A percentile compares a stretch with the other conserved stretches of the same genome.
Conservation (phyloP, 2,113 vertebrate species). For the Octodon degus region DNA sequence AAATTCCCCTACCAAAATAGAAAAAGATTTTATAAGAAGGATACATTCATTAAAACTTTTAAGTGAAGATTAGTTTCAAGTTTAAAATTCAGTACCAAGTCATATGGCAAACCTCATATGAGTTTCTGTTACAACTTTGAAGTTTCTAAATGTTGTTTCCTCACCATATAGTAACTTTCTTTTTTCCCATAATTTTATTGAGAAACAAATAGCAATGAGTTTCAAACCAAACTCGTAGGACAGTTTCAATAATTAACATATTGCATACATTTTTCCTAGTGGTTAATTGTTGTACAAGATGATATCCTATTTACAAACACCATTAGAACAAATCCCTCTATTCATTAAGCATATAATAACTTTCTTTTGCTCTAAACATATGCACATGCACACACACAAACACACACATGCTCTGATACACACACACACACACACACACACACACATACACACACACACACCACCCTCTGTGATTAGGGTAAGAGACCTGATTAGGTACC, state of each 20-base stretch:
- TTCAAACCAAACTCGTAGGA: too few relatives aligned
- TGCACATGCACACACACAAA: background rate
- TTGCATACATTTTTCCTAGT: too few relatives aligned
- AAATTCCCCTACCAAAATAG: constrained; percentile 88
- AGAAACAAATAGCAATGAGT: too few relatives aligned
- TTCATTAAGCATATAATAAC: background rate
- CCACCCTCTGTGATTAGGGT: background rate
- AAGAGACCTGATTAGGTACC: background rate
- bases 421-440: background rate
- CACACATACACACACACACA: background rate
- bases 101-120: constrained; percentile 86
- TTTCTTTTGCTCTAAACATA: background rate
- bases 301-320: too few relatives aligned
- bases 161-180: background rate
- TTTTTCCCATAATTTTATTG: background rate
- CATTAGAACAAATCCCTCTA: too few relatives aligned
- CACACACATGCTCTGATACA: background rate
- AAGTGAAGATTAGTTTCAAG: constrained; percentile 89
- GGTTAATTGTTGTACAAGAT: too few relatives aligned
- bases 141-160: constrained; percentile 68
- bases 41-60: constrained; percentile 89
- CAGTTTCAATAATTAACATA: too few relatives aligned
- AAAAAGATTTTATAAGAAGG: constrained; percentile 85
- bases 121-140: constrained; percentile 84
- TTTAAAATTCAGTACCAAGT: constrained; percentile 85